Evolutionary conservation across 2,797 vertebrate species (phyloP).

Genomic region (Ciconia nigra): DNA sequence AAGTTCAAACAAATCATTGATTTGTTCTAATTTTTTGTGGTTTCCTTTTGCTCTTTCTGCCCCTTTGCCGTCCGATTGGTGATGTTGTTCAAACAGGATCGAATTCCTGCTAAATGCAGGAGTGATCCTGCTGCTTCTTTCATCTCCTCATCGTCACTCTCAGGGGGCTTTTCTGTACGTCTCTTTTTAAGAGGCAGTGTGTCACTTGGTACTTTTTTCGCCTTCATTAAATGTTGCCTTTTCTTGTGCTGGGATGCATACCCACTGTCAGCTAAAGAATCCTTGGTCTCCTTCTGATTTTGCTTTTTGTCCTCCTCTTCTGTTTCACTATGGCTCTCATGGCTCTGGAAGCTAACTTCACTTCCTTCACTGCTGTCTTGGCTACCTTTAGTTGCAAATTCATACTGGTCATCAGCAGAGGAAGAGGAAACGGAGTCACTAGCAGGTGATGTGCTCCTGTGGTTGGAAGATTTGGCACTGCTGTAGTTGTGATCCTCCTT

Average conservation of each 20-base stretch:
- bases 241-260: conserved; percentile 84
- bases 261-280: conserved; percentile 81
- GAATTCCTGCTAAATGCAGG: conserved; percentile 93
- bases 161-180: conserved; percentile 90
- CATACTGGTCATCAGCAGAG: conserved; percentile 78
- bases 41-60: conserved; percentile 93
- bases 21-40: conserved; percentile 92
- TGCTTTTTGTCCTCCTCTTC: conserved; percentile 86
- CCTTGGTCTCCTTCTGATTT: conserved; percentile 83
- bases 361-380: conserved; percentile 88
- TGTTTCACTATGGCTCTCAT: conserved; percentile 83
- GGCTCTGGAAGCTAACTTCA: conserved; percentile 81
- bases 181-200: conserved; percentile 97
- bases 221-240: conserved; percentile 88
- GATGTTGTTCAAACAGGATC: conserved; percentile 97
- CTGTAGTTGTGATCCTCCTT: conserved; percentile 97
- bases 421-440: conserved; percentile 80
- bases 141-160: conserved; percentile 98
- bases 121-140: conserved; percentile 96
- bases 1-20: conserved; percentile 81
- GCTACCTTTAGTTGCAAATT: conserved; percentile 83
- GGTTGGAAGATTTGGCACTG: conserved; percentile 88
- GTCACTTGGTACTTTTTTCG: conserved; percentile 86
- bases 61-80: conserved; percentile 96
- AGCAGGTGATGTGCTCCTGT: conserved; percentile 81